Evolutionary conservation across 2,797 vertebrate species (phyloP), one percentile per base, ranked within the genome.

Genomic region (Mus spretus): DNA sequence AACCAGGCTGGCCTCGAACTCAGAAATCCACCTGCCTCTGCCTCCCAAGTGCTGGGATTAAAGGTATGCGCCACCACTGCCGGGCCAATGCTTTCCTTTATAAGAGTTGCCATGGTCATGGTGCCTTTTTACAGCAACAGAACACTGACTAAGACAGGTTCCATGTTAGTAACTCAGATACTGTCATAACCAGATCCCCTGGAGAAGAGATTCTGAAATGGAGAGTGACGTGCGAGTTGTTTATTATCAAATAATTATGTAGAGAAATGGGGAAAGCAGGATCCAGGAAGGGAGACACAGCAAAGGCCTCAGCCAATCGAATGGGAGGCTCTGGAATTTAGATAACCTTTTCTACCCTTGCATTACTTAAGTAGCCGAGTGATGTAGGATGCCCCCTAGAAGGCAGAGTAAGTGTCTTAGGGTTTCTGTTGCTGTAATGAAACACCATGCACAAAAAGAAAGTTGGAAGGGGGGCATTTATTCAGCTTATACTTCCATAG

Each of bases 161-260:
- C 31, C 50, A 47, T 28, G 6, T 20, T 89, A 24, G 50, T 91
- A 70, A 93, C 40, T 88, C 53, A 44, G 81, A 84, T 20, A 89
- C 17, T 26, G 6, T 67, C 88, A 86, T 13, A 17, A 24, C 13
- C 4, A 1, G 40, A 1, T 77, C 85, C 34, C 65, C 53, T 19
- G 24, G 55, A 55, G 20, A 78, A 85, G 79, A 84, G 63, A 74
- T 67, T 91, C 79, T 83, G 70, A 96, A 79, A 47, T 31, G 81
- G 22, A 90, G 85, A 83, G 8, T 44, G 34, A 28, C 31, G 6
- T 6, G 8, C 11, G 70, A 78, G 78, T 70, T 81, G 34, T 92
- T 61, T 80, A 75, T 88, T 24, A 72, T 26, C 31, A 79, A 93
- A 31, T n/a, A 50, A 31, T 12, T 90, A 34, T 34, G 22, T 22